phyloP scores from a whole-genome alignment of 2,888 invertebrate genomes.

The Pollenia griseotomentosa region DNA sequence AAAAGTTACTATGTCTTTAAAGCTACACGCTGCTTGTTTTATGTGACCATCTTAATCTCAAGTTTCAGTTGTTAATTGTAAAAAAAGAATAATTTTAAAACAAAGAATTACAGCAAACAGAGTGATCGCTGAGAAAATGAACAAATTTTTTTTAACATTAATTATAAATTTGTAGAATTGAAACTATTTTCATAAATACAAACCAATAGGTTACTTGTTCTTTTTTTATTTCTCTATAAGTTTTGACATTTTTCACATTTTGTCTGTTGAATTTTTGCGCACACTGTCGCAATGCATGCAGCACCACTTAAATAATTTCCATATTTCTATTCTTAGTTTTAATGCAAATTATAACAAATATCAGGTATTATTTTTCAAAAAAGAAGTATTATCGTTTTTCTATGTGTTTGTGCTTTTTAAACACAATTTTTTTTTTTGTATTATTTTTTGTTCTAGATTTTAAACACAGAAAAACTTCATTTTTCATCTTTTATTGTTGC shows the following conservation, averaged over 20 bases:
- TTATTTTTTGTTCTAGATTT: constrained; percentile 37
- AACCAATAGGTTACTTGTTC: not conserved
- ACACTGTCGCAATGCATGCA: constrained; percentile 41
- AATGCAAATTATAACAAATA: constrained; percentile 66
- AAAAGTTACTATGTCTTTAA: constrained; percentile 6
- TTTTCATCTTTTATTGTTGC: constrained; percentile 53
- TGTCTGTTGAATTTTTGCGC: not conserved
- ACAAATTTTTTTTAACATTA: not conserved
- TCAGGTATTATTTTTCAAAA: constrained; percentile 59
- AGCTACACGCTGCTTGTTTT: not conserved
- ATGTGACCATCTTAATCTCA: constrained; percentile 20
- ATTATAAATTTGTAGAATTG: not conserved
- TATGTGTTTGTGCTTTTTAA: not conserved
- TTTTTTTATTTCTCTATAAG: not conserved
- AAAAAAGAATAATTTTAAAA: constrained; percentile 3
- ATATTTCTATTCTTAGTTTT: constrained; percentile 31
- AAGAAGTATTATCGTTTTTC: constrained; percentile 34
- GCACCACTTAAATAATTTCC: constrained; percentile 34
- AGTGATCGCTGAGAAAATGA: not conserved
- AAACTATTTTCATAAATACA: not conserved
- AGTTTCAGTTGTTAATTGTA: constrained; percentile 34
- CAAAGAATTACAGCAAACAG: not conserved
- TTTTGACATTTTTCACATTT: too few relatives aligned
- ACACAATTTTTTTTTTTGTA: not conserved
- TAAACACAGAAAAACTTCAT: constrained; percentile 50